Conservation (phyloP, 2,888 invertebrate genomes). For the Cerastis rubricosa region DNA sequence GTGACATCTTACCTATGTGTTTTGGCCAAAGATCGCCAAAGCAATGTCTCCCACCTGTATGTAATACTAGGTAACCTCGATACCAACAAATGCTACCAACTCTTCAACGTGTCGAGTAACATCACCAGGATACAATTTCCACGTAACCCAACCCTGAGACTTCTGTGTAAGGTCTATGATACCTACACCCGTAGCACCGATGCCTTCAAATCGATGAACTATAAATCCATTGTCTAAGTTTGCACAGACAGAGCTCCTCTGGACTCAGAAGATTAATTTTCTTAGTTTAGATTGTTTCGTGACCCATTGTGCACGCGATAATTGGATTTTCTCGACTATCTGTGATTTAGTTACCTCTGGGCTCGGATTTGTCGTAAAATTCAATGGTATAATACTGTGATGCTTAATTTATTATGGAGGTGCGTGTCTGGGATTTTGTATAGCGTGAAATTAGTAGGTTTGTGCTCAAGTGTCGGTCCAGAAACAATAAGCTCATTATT, state of each 20-base stretch:
- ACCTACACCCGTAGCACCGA: constrained; percentile 79
- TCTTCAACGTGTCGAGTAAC: constrained; percentile 28
- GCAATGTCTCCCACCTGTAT: not conserved
- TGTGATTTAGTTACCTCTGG: constrained; percentile 88
- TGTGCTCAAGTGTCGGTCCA: constrained; percentile 13
- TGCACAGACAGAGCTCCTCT: constrained; percentile 88
- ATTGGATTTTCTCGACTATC: constrained; percentile 90
- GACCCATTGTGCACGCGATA: constrained; percentile 90
- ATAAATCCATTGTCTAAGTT: constrained; percentile 91
- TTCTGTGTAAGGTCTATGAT: constrained; percentile 69
- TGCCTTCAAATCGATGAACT: constrained; percentile 89
- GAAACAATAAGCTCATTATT: constrained; percentile 52
- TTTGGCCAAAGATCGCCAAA: not conserved
- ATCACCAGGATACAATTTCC: constrained; percentile 32
- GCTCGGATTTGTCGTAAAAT: constrained; percentile 76
- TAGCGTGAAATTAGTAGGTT: constrained; percentile 30
- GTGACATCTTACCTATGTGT: not conserved
- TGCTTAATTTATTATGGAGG: constrained; percentile 55
- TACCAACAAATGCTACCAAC: not conserved
- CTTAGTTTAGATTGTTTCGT: constrained; percentile 91
- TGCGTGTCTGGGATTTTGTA: constrained; percentile 38
- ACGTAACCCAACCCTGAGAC: constrained; percentile 52
- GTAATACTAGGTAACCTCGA: not conserved
- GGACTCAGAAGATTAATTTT: constrained; percentile 91
- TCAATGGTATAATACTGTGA: constrained; percentile 63